Evolutionary conservation across 2,113 vertebrate genomes (phyloP), one percentile per base, ranked within the genome.

Genomic region (Tetrax tetrax): DNA sequence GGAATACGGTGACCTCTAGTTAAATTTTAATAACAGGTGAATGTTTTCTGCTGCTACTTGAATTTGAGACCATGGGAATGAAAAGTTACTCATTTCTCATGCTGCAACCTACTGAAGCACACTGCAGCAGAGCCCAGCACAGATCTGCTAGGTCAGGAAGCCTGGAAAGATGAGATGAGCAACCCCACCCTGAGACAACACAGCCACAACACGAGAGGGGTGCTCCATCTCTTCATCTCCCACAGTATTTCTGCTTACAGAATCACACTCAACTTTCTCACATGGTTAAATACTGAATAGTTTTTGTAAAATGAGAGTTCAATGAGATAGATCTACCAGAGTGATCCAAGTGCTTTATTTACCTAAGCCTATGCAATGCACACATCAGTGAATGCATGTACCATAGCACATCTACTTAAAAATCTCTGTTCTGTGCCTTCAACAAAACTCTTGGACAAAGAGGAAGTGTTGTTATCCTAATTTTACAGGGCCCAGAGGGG

Each of bases 51-150:
- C n/a, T 81, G 37, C 29, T 66, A 16, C 31, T 86, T 77, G 47
- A 74, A 28, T 70, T 66, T 53, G 45, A 92, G n/a, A 57, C 3
- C 13, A 54, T 5, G 23, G 54, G 63, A 90, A 69, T 5, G 23
- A 69, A 29, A 94, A 91, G 69, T 41, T 82, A 37, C 19, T 93
- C 61, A 47, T 53, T 93, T n/a, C 75, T 76, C 74, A 71, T 9
- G 5, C 0, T 33, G 27, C 47, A 50, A 17, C 20, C 63, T 80
- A 33, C 1, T 31, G 33, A 31, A 53, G 66, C 31, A 27, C 35
- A 9, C 1, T 33, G 53, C 43, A 76, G 23, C 2, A 9, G 12
- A 15, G 11, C 8, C 0, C 18, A 38, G 61, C 4, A 23, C 0
- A 37, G 33, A 66, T 47, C 31, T 53, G 51, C 51, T 78, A 56